Percentiles rank a stretch among this genome's conserved stretches.
phyloP scores from a whole-genome alignment of 2,888 invertebrate species.

The Euspilapteryx auroguttella region DNA sequence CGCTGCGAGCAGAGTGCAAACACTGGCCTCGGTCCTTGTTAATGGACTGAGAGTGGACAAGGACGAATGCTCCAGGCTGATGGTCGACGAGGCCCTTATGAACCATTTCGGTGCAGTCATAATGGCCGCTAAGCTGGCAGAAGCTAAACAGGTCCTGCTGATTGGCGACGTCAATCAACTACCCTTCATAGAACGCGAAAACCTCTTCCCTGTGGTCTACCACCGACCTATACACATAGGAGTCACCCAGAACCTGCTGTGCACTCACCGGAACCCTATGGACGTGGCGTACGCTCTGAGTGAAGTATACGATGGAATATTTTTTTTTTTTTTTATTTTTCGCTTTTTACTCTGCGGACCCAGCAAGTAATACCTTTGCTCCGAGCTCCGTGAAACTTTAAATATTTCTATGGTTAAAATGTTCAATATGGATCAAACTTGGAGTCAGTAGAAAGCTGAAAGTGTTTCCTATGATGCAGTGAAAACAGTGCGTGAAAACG shows the following conservation, averaged over 20 bases:
- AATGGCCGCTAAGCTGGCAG: conserved; percentile 8
- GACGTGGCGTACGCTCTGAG: conserved; percentile 9
- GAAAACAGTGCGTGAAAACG: too few relatives aligned
- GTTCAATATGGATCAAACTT: too few relatives aligned
- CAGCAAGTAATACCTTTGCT: too few relatives aligned
- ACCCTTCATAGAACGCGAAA: conserved; percentile 11
- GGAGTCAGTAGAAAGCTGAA: too few relatives aligned
- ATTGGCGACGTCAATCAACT: conserved; percentile 12
- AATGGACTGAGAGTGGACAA: conserved; percentile 3
- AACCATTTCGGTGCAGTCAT: conserved; percentile 11
- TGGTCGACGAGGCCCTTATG: conserved; percentile 11
- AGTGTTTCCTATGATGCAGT: too few relatives aligned
- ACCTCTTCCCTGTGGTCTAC: conserved; percentile 8
- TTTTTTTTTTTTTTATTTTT: too few relatives aligned
- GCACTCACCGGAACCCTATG: conserved; percentile 7
- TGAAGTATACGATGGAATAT: conserved; percentile 1
- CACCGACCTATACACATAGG: conserved; percentile 2
- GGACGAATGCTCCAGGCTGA: not conserved
- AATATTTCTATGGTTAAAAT: too few relatives aligned
- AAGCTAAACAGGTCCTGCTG: conserved; percentile 7
- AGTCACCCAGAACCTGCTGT: conserved; percentile 4
- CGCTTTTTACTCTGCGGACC: too few relatives aligned
- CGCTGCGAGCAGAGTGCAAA: not conserved
- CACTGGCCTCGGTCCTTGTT: conserved; percentile 4
- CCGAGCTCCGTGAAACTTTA: too few relatives aligned